A percentile compares a stretch with the other conserved stretches of the same genome.
phyloP scores from a whole-genome alignment of 2,888 invertebrate species.

The Pseudeuparius sepicola region DNA sequence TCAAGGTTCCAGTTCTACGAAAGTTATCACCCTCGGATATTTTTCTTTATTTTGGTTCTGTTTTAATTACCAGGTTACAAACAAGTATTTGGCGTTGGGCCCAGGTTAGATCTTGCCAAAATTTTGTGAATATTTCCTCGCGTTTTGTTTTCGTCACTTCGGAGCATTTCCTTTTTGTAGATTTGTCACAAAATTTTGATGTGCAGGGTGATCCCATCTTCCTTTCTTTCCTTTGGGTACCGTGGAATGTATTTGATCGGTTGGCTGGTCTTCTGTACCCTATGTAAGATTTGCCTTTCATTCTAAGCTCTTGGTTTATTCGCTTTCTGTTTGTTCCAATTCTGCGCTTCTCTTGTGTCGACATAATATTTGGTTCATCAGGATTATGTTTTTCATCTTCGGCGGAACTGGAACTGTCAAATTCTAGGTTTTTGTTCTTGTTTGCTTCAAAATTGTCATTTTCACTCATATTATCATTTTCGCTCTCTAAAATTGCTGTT shows the following conservation, averaged over 20 bases:
- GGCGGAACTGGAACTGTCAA: slow-evolving; percentile 2
- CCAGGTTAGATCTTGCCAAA: slow-evolving; percentile 13
- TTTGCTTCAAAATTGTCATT: neutral
- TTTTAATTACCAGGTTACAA: slow-evolving; percentile 7
- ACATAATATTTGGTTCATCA: slow-evolving; percentile 1
- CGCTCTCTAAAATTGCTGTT: slow-evolving; percentile 1
- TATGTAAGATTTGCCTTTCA: slow-evolving; percentile 13
- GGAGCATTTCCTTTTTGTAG: slow-evolving; percentile 10
- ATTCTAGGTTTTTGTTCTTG: slow-evolving; percentile 1
- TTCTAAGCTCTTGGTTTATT: slow-evolving; percentile 14
- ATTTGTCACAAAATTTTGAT: slow-evolving; percentile 14
- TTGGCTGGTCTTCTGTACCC: slow-evolving; percentile 13
- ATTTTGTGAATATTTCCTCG: slow-evolving; percentile 11
- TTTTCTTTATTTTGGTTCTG: slow-evolving; percentile 8
- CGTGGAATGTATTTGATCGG: slow-evolving; percentile 14
- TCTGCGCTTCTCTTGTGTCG: slow-evolving; percentile 3
- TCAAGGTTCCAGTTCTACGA: slow-evolving; percentile 6
- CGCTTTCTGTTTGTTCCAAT: slow-evolving; percentile 5
- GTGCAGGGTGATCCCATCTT: slow-evolving; percentile 11
- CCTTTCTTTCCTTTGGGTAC: slow-evolving; percentile 10
- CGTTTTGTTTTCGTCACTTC: slow-evolving; percentile 7
- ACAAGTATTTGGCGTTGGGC: slow-evolving; percentile 11
- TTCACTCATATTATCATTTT: slow-evolving; percentile 3
- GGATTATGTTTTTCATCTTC: slow-evolving; percentile 1
- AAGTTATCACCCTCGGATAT: slow-evolving; percentile 2